Evolutionary conservation across 2,113 vertebrate species (phyloP).

Genomic region (Platichthys flesus): DNA sequence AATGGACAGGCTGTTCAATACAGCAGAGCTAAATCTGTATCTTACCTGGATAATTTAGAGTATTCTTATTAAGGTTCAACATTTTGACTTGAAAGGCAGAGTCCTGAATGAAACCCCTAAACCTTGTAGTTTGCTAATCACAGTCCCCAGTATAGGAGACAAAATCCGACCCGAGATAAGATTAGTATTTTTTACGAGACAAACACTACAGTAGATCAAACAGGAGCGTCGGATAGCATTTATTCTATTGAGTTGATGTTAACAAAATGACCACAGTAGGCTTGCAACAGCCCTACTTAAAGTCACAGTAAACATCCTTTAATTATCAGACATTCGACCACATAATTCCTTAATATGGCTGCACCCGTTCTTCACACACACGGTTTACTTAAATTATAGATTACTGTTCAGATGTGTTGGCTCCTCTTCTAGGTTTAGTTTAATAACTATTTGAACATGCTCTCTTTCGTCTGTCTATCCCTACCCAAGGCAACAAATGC

Average conservation of each 20-base stretch:
- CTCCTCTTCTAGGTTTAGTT: conserved; percentile 44
- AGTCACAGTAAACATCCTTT: conserved; percentile 43
- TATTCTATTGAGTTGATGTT: neutral
- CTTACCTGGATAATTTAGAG: neutral
- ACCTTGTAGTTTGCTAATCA: too few relatives aligned
- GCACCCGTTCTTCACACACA: conserved; percentile 37
- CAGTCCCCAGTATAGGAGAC: neutral
- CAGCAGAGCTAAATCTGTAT: neutral
- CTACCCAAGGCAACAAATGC: conserved; percentile 25
- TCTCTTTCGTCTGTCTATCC: conserved; percentile 10
- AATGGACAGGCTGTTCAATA: neutral
- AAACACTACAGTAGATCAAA: neutral
- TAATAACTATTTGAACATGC: conserved; percentile 53
- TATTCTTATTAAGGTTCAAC: neutral
- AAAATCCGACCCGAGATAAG: neutral
- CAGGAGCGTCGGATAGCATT: neutral
- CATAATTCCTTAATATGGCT: conserved; percentile 58
- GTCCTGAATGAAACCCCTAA: too few relatives aligned
- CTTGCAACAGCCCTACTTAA: conserved; percentile 10
- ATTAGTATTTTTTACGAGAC: neutral
- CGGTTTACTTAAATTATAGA: conserved; percentile 62
- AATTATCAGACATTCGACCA: conserved; percentile 59
- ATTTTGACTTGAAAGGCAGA: too few relatives aligned
- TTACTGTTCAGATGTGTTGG: conserved; percentile 48
- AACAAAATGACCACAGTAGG: conserved; percentile 13